Percentiles rank a stretch among this genome's conserved stretches.
Conservation (phyloP, 2,888 invertebrate genomes). For the Torymus auratus region DNA sequence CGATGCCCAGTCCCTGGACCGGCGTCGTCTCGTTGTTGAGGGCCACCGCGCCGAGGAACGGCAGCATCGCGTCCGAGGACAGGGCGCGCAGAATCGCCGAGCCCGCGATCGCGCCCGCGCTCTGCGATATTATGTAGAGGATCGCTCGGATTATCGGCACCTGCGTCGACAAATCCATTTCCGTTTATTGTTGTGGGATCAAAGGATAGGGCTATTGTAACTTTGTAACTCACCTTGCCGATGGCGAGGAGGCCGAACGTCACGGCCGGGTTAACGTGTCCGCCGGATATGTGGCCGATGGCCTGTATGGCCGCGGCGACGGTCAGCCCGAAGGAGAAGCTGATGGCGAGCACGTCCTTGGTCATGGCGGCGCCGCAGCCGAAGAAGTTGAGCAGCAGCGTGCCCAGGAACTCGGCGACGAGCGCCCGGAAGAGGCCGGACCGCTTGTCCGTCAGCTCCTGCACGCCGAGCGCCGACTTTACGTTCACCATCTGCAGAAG, state of each 20-base stretch:
- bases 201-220: no score
- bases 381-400: conserved; percentile 90
- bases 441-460: conserved; percentile 84
- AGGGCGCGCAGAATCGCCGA: conserved; percentile 86
- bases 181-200: no score
- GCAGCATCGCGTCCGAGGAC: conserved; percentile 81
- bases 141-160: conserved; percentile 85
- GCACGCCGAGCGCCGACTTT: conserved; percentile 82
- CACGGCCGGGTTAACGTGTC: conserved; percentile 95
- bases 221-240: conserved; percentile 80
- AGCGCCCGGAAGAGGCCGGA: conserved; percentile 87
- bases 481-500: conserved; percentile 79
- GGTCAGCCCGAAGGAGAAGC: conserved; percentile 91
- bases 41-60: conserved; percentile 83
- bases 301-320: conserved; percentile 90
- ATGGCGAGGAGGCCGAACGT: conserved; percentile 88
- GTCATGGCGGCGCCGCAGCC: conserved; percentile 87
- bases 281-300: conserved; percentile 92
- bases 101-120: conserved; percentile 89
- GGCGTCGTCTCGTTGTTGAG: conserved; percentile 81
- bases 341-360: conserved; percentile 83
- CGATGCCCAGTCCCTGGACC: conserved; percentile 91
- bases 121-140: conserved; percentile 89
- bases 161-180: conserved; percentile 58
- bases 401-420: conserved; percentile 92